Evolutionary conservation across 2,113 vertebrate species (phyloP).

Genomic region (Oophaga pumilio): DNA sequence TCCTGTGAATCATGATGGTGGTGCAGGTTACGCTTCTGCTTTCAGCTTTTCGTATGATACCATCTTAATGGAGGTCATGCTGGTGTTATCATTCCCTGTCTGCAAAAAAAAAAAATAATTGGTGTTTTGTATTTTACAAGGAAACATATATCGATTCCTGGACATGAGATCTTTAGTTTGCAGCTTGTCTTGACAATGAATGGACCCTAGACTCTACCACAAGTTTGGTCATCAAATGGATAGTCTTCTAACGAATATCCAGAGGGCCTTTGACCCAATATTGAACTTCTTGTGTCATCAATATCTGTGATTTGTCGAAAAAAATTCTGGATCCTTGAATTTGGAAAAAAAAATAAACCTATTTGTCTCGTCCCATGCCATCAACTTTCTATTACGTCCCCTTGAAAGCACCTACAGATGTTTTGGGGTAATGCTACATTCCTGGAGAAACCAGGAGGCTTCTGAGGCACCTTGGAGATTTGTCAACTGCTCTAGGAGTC

Average conservation of each 20-base stretch:
- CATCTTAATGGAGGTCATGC: background rate
- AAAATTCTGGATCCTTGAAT: background rate
- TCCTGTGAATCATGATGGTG: slow-evolving; percentile 11
- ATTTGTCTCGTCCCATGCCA: no score
- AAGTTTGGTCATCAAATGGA: background rate
- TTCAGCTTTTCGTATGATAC: background rate
- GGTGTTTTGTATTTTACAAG: background rate
- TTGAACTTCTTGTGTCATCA: background rate
- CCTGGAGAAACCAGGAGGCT: no score
- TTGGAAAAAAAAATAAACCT: background rate
- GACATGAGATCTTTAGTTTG: background rate
- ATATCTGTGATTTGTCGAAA: background rate
- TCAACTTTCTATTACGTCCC: no score
- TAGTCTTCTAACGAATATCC: background rate
- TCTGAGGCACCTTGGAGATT: no score
- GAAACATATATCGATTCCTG: background rate
- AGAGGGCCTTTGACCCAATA: background rate
- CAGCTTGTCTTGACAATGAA: background rate
- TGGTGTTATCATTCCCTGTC: background rate
- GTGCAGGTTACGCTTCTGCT: background rate
- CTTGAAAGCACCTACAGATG: no score
- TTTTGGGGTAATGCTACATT: no score
- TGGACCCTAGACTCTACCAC: background rate
- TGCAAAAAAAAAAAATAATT: background rate
- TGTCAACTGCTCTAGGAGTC: no score